Evolutionary conservation across 30 jellyfish, hydroid and myxozoan species (phyloP), one percentile per base, ranked within the genome.

Genomic region (Hydractinia echinata): DNA sequence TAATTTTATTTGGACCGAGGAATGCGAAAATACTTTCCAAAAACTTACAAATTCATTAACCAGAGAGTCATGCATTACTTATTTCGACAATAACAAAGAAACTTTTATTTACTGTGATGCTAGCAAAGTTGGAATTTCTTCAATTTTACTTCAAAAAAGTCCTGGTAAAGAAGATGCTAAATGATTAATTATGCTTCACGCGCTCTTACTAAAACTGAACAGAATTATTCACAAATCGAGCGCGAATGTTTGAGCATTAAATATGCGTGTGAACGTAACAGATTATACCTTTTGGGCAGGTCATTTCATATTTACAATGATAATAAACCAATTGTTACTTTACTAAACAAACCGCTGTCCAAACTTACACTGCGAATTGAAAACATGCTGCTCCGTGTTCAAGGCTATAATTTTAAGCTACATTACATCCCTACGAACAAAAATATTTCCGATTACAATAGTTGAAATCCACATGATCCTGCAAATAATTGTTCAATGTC

Each of bases 181-280:
- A 81, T 82, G 53, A 82, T 87, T 54, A 79, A 83, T 8, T 87
- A 87, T 73, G 67, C 88, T 48, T 64, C 82, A n/a, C 20, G 88
- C 13, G 95, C 94, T 30, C 84, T 81, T 6, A 70, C 87, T 19
- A 50, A 18, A 10, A 79, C 73, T 7, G 93, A 87, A 72, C 79
- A 50, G 10, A 77, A 85, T 21, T 87, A 87, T 79, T 81, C 84
- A 14, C 93, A 81, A 82, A 81, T 87, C 16, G 95, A 87, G 81
- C 54, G 84, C 50, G 95, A 87, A 82, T 89, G 95, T 10, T 79
- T 73, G 14, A 54, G 73, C 10, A 74, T 81, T 20, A 84, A 30
- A 10, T 82, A 72, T 21, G 89, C 89, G 15, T 44, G 83, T 21
- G 83, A 73, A 21, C 15, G 79, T 10, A 74, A 74, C 79, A 14